A percentile compares a stretch with the other conserved stretches of the same genome.
Evolutionary conservation across 2,797 vertebrate genomes (phyloP).

Genomic region (Clamator glandarius): DNA sequence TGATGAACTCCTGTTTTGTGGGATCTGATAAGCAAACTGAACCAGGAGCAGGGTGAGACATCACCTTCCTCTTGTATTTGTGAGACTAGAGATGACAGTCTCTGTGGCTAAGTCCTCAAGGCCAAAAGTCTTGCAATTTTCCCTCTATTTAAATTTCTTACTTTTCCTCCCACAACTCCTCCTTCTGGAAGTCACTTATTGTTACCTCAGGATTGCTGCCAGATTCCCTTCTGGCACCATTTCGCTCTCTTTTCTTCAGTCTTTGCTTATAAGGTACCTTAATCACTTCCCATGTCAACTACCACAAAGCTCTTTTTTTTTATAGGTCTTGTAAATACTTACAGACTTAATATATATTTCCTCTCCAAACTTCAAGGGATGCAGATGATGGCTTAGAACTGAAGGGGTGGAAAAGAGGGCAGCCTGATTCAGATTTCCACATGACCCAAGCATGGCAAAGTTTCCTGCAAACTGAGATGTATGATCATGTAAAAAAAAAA

Average conservation of each 20-base stretch:
- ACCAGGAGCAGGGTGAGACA: not conserved
- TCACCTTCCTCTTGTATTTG: conserved; percentile 4
- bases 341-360: conserved; percentile 42
- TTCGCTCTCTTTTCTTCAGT: conserved; percentile 31
- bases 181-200: conserved; percentile 38
- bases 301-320: conserved; percentile 30
- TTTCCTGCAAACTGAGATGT: not conserved
- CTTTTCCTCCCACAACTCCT: conserved; percentile 43
- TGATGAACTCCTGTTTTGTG: conserved; percentile 13
- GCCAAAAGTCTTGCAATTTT: conserved; percentile 11
- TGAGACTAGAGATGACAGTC: not conserved
- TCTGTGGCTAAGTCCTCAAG: not conserved
- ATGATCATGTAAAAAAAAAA: not conserved
- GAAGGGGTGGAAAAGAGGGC: not conserved
- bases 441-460: not conserved
- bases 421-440: not conserved
- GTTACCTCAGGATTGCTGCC: not conserved
- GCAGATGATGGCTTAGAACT: not conserved
- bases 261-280: conserved; percentile 39
- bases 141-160: not conserved
- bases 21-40: conserved; percentile 15
- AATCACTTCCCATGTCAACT: conserved; percentile 58
- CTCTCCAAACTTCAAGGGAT: conserved; percentile 17
- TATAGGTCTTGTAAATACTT: conserved; percentile 48
- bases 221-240: conserved; percentile 34